Evolutionary conservation across 2,888 invertebrate species (phyloP).

Genomic region (Rhimphoctona megacephalus): DNA sequence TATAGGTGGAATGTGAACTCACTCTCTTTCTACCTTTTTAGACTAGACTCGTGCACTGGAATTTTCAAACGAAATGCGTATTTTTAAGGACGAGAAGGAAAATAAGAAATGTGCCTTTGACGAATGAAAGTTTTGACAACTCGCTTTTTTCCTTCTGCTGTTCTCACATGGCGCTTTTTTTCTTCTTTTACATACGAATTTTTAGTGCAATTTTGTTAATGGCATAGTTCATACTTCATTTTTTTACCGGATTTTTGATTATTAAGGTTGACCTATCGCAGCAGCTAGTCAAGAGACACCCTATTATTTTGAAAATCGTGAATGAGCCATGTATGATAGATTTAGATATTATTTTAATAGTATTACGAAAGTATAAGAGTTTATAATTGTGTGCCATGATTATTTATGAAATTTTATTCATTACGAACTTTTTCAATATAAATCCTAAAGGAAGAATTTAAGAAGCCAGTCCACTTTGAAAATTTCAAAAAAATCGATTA

Average conservation of each 20-base stretch:
- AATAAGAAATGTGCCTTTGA: slow-evolving; percentile 35
- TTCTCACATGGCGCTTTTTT: neutral
- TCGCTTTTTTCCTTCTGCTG: slow-evolving; percentile 13
- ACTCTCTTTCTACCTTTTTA: neutral
- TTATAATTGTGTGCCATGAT: too few relatives aligned
- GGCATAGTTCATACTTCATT: neutral
- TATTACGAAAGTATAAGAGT: too few relatives aligned
- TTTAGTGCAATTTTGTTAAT: slow-evolving; percentile 24
- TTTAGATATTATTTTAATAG: too few relatives aligned
- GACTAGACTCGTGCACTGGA: neutral
- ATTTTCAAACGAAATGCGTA: neutral
- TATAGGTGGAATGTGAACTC: slow-evolving; percentile 7
- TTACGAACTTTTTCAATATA: too few relatives aligned
- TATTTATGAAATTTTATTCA: too few relatives aligned
- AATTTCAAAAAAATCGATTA: too few relatives aligned
- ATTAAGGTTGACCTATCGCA: too few relatives aligned
- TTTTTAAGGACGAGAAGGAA: neutral
- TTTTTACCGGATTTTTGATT: slow-evolving; percentile 65
- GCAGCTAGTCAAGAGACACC: too few relatives aligned
- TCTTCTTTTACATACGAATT: neutral
- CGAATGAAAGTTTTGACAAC: slow-evolving; percentile 35
- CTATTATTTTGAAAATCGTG: too few relatives aligned
- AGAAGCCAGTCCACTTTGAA: too few relatives aligned
- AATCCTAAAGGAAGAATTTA: too few relatives aligned
- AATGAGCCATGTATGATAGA: too few relatives aligned